A percentile compares a stretch with the other conserved stretches of the same genome.
phyloP scores from a whole-genome alignment of 2,797 vertebrate genomes.

The Pseudotriccus pelzelni region DNA sequence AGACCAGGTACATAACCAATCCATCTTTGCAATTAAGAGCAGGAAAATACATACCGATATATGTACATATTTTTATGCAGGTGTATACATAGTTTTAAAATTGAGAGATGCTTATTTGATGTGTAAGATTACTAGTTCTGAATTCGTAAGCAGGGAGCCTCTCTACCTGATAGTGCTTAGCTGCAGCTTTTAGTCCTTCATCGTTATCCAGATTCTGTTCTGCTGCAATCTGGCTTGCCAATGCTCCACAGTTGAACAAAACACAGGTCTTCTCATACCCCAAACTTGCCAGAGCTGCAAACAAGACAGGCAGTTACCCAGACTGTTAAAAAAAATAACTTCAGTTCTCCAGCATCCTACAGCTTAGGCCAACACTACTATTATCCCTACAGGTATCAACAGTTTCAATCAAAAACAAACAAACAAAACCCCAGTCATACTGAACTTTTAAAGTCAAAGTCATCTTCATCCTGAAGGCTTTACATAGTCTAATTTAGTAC shows the following conservation, averaged over 20 bases:
- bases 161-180: slow-evolving; percentile 94
- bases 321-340: background rate
- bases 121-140: background rate
- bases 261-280: slow-evolving; percentile 98
- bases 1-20: background rate
- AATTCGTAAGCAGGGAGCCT: background rate
- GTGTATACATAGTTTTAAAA: background rate
- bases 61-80: background rate
- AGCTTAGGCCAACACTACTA: background rate
- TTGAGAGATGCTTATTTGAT: background rate
- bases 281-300: slow-evolving; percentile 90
- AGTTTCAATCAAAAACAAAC: background rate
- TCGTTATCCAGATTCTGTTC: slow-evolving; percentile 98
- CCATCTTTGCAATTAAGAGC: background rate
- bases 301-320: background rate
- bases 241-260: slow-evolving; percentile 92
- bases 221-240: slow-evolving; percentile 96
- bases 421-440: background rate
- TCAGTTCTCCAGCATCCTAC: background rate
- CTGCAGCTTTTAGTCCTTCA: slow-evolving; percentile 92
- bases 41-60: background rate
- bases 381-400: background rate
- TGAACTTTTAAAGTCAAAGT: background rate
- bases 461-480: background rate
- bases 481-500: background rate